Conservation (phyloP, 2,113 vertebrate genomes). For the Saccopteryx leptura region DNA sequence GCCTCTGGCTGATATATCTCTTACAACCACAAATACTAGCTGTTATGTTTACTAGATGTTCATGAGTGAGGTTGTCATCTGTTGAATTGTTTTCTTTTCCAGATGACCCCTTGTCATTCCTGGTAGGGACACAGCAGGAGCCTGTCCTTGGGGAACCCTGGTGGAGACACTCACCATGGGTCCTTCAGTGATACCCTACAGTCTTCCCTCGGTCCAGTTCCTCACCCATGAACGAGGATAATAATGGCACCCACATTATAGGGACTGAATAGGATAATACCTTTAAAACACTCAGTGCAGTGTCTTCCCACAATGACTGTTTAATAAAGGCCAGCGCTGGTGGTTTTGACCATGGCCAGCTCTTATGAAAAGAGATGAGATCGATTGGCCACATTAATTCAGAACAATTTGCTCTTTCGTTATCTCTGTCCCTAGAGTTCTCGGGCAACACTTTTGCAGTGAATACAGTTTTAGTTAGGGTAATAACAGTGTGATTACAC, state of each 20-base stretch:
- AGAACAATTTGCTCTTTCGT: background rate
- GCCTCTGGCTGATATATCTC: background rate
- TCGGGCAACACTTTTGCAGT: accelerated
- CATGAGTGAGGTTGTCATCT: background rate
- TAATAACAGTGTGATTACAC: accelerated
- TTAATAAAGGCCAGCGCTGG: accelerated
- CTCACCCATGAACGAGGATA: background rate
- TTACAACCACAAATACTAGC: background rate
- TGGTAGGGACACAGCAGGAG: background rate
- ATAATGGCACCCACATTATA: accelerated
- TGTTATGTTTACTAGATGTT: no score
- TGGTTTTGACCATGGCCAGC: background rate
- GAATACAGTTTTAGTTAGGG: background rate
- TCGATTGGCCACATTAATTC: accelerated
- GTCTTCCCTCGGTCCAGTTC: background rate
- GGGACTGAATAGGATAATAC: no score
- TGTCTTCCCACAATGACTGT: background rate
- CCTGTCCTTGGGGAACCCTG: accelerated
- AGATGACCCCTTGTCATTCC: no score
- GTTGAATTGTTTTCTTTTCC: background rate
- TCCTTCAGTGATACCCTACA: no score
- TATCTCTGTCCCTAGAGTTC: background rate
- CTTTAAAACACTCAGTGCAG: background rate
- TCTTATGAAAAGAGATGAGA: background rate
- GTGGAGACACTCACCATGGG: background rate